A percentile compares a stretch with the other conserved stretches of the same genome.
Evolutionary conservation across 2,888 invertebrate species (phyloP).

Genomic region (Chaetogeoica ovagalla): DNA sequence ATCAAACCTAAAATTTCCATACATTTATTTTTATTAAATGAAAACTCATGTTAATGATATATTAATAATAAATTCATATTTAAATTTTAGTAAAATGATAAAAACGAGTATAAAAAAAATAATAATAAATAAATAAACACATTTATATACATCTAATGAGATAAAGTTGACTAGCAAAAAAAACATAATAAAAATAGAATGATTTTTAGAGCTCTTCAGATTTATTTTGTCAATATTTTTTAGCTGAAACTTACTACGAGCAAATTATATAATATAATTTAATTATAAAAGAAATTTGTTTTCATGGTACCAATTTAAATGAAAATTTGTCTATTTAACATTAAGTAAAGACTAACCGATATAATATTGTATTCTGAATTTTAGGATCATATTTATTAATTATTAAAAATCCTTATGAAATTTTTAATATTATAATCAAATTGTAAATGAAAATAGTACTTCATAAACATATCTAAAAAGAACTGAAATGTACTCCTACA

Average conservation of each 20-base stretch:
- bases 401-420: no score
- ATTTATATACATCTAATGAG: neutral
- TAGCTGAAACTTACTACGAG: neutral
- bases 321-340: neutral
- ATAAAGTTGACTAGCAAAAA: neutral
- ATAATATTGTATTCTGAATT: no score
- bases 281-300: neutral
- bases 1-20: no score
- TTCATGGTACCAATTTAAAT: neutral
- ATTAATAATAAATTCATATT: neutral
- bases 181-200: constrained; percentile 12
- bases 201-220: neutral
- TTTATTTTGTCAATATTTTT: neutral
- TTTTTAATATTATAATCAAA: no score
- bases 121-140: no score
- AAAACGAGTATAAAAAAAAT: neutral
- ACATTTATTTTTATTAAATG: no score
- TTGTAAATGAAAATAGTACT: no score
- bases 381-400: no score
- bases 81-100: neutral
- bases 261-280: neutral
- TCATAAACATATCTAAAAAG: no score
- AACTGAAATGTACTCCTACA: no score
- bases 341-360: no score
- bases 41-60: no score